Percentiles rank a stretch among this genome's conserved stretches.
phyloP scores from a whole-genome alignment of 2,888 invertebrate genomes.

The Hololepta plana region DNA sequence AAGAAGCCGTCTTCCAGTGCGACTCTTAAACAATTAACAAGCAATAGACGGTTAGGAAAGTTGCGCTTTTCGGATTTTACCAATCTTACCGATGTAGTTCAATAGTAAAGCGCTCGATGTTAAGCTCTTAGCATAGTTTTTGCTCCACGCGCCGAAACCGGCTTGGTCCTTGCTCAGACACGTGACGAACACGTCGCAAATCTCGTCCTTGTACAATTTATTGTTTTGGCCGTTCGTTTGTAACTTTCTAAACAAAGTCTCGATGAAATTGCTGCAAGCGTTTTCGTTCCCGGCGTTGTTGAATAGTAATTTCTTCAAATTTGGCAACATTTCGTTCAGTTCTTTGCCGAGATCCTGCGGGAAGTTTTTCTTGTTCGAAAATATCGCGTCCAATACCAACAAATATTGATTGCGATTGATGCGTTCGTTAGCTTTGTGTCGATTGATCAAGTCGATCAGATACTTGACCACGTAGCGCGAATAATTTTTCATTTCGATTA shows the following conservation, averaged over 20 bases:
- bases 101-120: conserved; percentile 47
- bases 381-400: conserved; percentile 40
- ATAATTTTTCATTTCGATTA: conserved; percentile 53
- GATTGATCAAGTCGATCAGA: conserved; percentile 30
- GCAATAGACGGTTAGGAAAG: background rate
- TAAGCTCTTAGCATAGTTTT: conserved; percentile 45
- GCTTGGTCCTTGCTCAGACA: conserved; percentile 43
- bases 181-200: conserved; percentile 38
- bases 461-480: conserved; percentile 44
- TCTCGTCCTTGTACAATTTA: conserved; percentile 32
- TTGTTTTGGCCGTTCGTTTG: conserved; percentile 30
- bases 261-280: conserved; percentile 33
- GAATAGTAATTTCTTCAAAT: conserved; percentile 17
- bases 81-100: conserved; percentile 32
- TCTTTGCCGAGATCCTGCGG: conserved; percentile 36
- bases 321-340: conserved; percentile 29
- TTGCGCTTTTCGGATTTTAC: background rate
- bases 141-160: conserved; percentile 48
- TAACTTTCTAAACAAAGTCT: conserved; percentile 45
- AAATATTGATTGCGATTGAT: conserved; percentile 39
- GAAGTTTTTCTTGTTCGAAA: conserved; percentile 35
- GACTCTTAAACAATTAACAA: conserved; percentile 18
- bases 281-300: conserved; percentile 22
- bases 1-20: conserved; percentile 24
- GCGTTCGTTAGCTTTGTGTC: too few relatives aligned